phyloP scores from a whole-genome alignment of 2,888 invertebrate genomes.

The Phyllotreta cruciferae region DNA sequence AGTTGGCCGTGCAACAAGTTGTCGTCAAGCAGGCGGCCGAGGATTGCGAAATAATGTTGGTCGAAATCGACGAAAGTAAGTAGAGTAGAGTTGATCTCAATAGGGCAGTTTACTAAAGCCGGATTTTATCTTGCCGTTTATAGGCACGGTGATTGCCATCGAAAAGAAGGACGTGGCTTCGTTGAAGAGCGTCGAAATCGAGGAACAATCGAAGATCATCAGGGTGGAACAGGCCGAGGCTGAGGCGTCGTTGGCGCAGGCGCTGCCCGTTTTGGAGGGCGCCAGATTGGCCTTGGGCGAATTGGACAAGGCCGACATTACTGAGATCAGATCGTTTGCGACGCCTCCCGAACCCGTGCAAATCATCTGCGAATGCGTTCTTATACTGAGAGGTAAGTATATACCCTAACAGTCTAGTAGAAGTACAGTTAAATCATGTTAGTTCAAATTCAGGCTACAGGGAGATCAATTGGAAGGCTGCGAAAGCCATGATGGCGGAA shows the following conservation, averaged over 20 bases:
- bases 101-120: neutral
- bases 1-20: slow-evolving; percentile 82
- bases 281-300: slow-evolving; percentile 82
- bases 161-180: slow-evolving; percentile 82
- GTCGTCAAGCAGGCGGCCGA: slow-evolving; percentile 82
- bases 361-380: slow-evolving; percentile 88
- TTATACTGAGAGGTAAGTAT: slow-evolving; percentile 72
- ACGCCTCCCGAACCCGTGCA: slow-evolving; percentile 92
- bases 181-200: slow-evolving; percentile 81
- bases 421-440: too few species aligned
- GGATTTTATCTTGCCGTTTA: neutral
- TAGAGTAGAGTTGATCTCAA: neutral
- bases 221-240: slow-evolving; percentile 84
- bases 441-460: slow-evolving; percentile 64
- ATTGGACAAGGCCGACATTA: slow-evolving; percentile 88
- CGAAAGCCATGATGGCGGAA: slow-evolving; percentile 93
- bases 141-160: slow-evolving; percentile 72
- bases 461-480: slow-evolving; percentile 90
- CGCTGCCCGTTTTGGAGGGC: slow-evolving; percentile 83
- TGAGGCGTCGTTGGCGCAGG: slow-evolving; percentile 78
- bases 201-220: slow-evolving; percentile 81
- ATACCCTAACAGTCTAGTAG: neutral
- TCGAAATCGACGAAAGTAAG: slow-evolving; percentile 70
- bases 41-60: slow-evolving; percentile 80
- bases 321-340: slow-evolving; percentile 90